Base-by-base conservation (phyloP, 2,113 vertebrate species). In the Oryzias celebensis region DNA sequence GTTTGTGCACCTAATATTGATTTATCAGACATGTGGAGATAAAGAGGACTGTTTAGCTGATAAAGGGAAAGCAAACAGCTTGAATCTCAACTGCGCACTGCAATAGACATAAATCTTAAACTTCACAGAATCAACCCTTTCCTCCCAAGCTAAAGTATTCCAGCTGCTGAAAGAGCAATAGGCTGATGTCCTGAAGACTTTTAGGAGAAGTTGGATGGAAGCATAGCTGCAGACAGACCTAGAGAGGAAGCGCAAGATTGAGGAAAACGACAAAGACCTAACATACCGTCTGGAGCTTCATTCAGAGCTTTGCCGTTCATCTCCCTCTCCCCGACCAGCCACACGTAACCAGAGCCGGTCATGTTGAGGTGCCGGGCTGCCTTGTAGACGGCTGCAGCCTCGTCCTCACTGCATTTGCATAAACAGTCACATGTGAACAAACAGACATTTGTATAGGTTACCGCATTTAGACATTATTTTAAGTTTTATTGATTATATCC, bases 301-400 rank as follows among this genome's bases (percentile, higher is more conserved):
- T 91, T 94, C 86, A 98, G 91, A 57, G 97, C 97, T 61, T 94
- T 98, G 71, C 96, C 95, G 0, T 94, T 96, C 85, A 98, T 97
- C 91, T 99, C 97, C 62, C 97, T 90, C 75, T 98, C 96, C 13
- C 97, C 96, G 14, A 98, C 97, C 88, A 99, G 91, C 97, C 97
- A 99, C 62, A 98, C 96, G 75, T 99, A 99, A 59, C 97, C 95
- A 0, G 96, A 93, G 42, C 96, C 96, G 0, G 97, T 99, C 97
- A 99, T 99, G 88, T 99, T 98, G 72, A 98, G 95, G 85, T 96
- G 91, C 13, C 95, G 94, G 2, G 97, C 97, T 0, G 96, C 92
- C 71, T 93, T 95, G 81, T 98, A 99, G 69, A 98, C 94, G 0
- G 92, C 93, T 1, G 95, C 94, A 0, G 97, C 97, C 49, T 98